Conservation (phyloP, 2,797 vertebrate species). For the Clarias laeviceps region DNA sequence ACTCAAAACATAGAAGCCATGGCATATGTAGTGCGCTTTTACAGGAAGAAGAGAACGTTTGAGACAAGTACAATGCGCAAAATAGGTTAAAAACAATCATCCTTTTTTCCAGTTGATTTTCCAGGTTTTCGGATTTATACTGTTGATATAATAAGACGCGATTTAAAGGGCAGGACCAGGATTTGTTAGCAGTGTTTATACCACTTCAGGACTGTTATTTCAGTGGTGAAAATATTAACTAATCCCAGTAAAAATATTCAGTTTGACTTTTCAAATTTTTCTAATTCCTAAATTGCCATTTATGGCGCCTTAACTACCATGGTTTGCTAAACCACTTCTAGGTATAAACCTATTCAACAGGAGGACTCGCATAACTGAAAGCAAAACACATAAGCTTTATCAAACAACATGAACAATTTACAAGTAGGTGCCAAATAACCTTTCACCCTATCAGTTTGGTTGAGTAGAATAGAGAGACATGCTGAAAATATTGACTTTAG, state of each 20-base stretch:
- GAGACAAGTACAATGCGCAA: neutral
- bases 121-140: neutral
- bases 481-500: neutral
- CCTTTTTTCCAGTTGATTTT: neutral
- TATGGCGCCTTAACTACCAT: neutral
- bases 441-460: conserved; percentile 12
- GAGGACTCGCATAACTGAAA: conserved; percentile 36
- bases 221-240: no score
- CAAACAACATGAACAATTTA: conserved; percentile 57
- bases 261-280: no score
- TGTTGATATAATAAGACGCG: no score
- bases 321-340: neutral
- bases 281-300: neutral
- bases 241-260: no score
- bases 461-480: neutral
- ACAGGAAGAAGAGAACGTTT: neutral
- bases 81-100: conserved; percentile 1
- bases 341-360: neutral
- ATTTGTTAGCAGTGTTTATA: neutral
- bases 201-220: no score
- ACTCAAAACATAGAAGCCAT: neutral
- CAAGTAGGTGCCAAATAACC: conserved; percentile 47
- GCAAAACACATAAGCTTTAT: conserved; percentile 35
- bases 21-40: neutral
- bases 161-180: neutral